Evolutionary conservation across 1,140 invertebrate species (phyloP).

Genomic region (Nasonia longicornis): DNA sequence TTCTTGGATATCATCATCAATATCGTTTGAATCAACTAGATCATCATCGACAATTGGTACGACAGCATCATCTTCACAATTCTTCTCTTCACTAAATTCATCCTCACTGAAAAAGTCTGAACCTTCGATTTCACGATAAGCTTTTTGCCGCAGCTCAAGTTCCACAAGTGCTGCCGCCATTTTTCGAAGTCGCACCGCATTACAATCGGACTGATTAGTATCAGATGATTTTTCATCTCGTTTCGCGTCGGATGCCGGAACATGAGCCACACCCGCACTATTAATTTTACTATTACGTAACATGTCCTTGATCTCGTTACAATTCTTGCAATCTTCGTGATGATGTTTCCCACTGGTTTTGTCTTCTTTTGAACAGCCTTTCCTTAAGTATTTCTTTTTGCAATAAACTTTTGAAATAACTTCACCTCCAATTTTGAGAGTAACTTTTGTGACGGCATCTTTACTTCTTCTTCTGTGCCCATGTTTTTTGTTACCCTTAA

Average conservation of each 20-base stretch:
- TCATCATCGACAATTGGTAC: neutral
- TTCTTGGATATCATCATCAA: conserved; percentile 51
- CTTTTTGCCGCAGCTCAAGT: neutral
- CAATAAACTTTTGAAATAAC: conserved; percentile 42
- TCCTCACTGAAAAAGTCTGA: neutral
- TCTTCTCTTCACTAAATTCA: neutral
- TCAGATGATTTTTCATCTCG: neutral
- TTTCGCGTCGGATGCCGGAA: neutral
- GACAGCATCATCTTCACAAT: conserved; percentile 5
- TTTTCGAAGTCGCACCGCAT: neutral
- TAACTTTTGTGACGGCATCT: conserved; percentile 32
- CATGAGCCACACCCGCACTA: no score
- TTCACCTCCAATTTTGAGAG: conserved; percentile 50
- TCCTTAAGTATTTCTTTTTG: conserved; percentile 52
- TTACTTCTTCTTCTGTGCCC: neutral
- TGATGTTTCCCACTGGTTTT: neutral
- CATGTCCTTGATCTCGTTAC: neutral
- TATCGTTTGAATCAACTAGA: neutral
- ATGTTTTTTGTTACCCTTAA: neutral
- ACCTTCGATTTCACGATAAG: neutral
- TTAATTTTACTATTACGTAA: neutral
- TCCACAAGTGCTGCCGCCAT: neutral
- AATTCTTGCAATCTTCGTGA: neutral
- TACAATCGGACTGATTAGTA: neutral
- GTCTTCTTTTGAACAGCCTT: neutral